Percentiles rank a stretch among this genome's conserved stretches.
These are phyloP conservation scores for Sylvicola cinctus DNA, from an alignment of 2,888 invertebrate genomes.

Conservation along the genomic window DNA sequence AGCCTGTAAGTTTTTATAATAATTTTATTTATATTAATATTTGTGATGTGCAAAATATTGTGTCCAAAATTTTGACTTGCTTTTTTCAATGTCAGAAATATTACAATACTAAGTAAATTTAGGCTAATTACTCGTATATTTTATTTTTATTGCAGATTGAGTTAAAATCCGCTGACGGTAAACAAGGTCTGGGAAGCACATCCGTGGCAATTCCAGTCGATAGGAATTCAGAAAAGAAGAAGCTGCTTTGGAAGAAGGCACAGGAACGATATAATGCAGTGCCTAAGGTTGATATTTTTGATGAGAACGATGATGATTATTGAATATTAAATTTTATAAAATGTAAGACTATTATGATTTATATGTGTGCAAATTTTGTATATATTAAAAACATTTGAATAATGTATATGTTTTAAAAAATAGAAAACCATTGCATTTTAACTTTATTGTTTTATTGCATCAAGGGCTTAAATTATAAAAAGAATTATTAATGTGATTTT, in stretches of 20 bases:
- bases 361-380: too few relatives aligned
- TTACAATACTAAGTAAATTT: background rate
- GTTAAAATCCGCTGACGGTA: slow-evolving; percentile 36
- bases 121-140: background rate
- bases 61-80: too few relatives aligned
- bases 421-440: too few relatives aligned
- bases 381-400: too few relatives aligned
- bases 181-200: slow-evolving; percentile 36
- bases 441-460: too few relatives aligned
- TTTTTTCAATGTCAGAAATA: background rate
- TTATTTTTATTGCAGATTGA: slow-evolving; percentile 31
- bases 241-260: slow-evolving; percentile 16
- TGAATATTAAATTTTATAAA: too few relatives aligned
- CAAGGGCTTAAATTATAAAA: too few relatives aligned
- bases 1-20: slow-evolving; percentile 43
- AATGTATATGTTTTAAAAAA: too few relatives aligned
- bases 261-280: slow-evolving; percentile 18
- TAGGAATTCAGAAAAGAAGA: slow-evolving; percentile 8
- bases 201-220: slow-evolving; percentile 15
- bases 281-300: slow-evolving; percentile 14
- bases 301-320: slow-evolving; percentile 13
- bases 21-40: slow-evolving; percentile 3
- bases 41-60: too few relatives aligned
- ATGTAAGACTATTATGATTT: too few relatives aligned
- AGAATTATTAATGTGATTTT: too few relatives aligned